These are phyloP conservation scores for Drosophila aff. DNA, from an alignment of 1,140 invertebrate genomes.

Conservation along the genomic window DNA sequence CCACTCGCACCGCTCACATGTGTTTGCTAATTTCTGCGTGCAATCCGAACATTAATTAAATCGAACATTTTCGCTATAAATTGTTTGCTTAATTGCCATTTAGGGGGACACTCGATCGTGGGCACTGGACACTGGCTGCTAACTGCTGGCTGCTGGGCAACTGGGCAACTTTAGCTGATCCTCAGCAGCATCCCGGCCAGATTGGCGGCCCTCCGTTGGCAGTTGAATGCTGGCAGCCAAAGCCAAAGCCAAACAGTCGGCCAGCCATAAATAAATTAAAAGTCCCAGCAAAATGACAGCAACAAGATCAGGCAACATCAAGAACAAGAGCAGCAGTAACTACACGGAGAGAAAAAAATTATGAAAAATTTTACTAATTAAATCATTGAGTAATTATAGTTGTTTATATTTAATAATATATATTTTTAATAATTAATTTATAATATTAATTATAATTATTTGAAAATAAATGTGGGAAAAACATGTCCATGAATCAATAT, in stretches of 20 bases:
- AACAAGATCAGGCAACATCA: constrained; percentile 71
- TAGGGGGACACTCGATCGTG: constrained; percentile 53
- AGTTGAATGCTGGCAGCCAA: constrained; percentile 60
- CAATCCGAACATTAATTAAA: constrained; percentile 82
- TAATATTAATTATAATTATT: no score
- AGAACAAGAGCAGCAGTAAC: constrained; percentile 73
- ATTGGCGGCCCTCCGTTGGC: constrained; percentile 50
- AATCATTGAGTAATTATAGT: neutral
- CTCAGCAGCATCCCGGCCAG: constrained; percentile 20
- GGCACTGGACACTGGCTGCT: constrained; percentile 16
- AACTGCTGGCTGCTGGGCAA: neutral
- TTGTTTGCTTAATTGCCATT: constrained; percentile 84
- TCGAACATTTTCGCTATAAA: constrained; percentile 79
- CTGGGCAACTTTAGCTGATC: constrained; percentile 1
- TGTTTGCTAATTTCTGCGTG: constrained; percentile 83
- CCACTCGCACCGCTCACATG: constrained; percentile 53
- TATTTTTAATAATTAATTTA: no score
- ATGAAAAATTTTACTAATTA: no score
- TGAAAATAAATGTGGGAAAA: no score
- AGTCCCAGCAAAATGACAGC: constrained; percentile 79
- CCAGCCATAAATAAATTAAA: constrained; percentile 81
- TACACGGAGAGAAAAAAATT: neutral
- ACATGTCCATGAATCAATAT: no score
- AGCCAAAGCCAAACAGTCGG: constrained; percentile 22
- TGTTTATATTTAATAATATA: no score